Conservation (phyloP, 2,888 invertebrate species). For the Melinaea menophilus region DNA sequence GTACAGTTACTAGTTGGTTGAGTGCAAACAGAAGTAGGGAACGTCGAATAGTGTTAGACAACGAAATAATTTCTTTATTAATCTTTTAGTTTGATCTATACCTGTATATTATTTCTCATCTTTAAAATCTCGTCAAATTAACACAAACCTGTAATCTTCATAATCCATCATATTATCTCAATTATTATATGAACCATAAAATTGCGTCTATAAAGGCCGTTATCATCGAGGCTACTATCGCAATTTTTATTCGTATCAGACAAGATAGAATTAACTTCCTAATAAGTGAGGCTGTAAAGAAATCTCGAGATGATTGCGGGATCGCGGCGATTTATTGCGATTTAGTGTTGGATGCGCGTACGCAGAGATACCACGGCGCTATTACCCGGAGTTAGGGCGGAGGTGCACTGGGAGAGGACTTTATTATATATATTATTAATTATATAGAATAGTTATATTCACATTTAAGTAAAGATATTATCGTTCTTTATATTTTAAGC, state of each 20-base stretch:
- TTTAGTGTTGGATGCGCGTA: conserved; percentile 54
- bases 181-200: not conserved
- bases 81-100: not conserved
- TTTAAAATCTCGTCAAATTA: no score
- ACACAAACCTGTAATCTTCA: not conserved
- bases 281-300: conserved; percentile 60
- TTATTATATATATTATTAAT: no score
- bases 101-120: no score
- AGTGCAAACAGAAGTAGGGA: not conserved
- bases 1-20: conserved; percentile 9
- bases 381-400: conserved; percentile 46
- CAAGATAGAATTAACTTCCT: conserved; percentile 36
- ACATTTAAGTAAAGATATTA: no score
- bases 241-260: conserved; percentile 13
- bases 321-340: conserved; percentile 62
- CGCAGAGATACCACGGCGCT: conserved; percentile 59
- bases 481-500: not conserved
- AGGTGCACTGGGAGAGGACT: conserved; percentile 35
- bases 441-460: no score
- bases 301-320: conserved; percentile 66
- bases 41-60: not conserved
- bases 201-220: not conserved
- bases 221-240: not conserved
- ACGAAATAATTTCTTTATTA: not conserved
- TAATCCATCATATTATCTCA: not conserved